Evolutionary conservation across 2,797 vertebrate genomes (phyloP).

Genomic region (Moxostoma hubbsi): DNA sequence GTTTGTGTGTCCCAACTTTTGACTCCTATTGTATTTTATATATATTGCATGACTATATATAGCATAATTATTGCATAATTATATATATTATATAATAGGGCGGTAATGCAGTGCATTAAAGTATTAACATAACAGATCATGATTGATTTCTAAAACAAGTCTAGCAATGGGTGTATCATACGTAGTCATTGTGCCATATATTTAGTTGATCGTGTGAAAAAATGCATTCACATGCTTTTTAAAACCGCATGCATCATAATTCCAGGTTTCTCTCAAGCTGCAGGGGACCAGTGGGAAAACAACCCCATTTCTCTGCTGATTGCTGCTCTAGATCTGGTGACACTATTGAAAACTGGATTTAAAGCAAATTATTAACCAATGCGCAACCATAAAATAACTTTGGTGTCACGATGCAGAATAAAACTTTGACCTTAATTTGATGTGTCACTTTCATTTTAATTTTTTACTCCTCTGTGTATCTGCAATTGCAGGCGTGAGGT

Average conservation of each 20-base stretch:
- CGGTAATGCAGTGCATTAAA: background rate
- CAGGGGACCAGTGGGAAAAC: slow-evolving; percentile 1
- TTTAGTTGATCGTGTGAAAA: slow-evolving; percentile 6
- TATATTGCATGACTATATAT: background rate
- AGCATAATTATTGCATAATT: too few relatives aligned
- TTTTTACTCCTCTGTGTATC: too few relatives aligned
- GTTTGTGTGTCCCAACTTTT: background rate
- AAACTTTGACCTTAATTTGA: background rate
- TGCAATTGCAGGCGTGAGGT: background rate
- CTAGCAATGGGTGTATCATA: background rate
- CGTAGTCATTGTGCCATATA: background rate
- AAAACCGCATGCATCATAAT: background rate
- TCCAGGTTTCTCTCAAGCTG: background rate
- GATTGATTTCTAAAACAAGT: background rate
- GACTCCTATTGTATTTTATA: background rate
- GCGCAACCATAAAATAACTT: slow-evolving; percentile 17
- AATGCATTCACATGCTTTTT: background rate
- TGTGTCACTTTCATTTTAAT: background rate
- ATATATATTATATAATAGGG: background rate
- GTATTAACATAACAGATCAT: background rate
- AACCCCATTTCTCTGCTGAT: background rate
- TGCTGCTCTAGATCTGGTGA: slow-evolving; percentile 19
- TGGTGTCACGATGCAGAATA: background rate
- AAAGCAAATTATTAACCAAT: slow-evolving; percentile 43
- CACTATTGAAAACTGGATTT: slow-evolving; percentile 33